Base-by-base conservation (phyloP, 2,113 vertebrate genomes). In the Montifringilla adamsi region DNA sequence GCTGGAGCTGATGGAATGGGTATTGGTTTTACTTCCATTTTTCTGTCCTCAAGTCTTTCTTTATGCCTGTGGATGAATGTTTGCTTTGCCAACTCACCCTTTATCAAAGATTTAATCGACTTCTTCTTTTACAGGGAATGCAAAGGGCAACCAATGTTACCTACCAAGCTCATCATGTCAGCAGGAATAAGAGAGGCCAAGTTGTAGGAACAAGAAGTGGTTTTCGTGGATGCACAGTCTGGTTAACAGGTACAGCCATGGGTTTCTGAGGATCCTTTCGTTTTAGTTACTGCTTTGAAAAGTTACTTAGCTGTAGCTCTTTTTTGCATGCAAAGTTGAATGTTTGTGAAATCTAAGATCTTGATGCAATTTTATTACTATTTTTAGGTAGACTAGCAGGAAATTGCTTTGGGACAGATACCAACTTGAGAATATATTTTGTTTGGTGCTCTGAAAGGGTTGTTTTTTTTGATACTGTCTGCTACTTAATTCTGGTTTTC, bases 131-230 rank as follows among this genome's bases (percentile, higher is more conserved):
- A 49, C 87, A 99, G 99, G 99, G 99, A 72, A 99, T 98, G 98
- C 99, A 99, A 93, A 98, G 99, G 93, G 99, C 99, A 33, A 99
- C 99, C 31, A 99, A 99, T 47, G 99, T 99, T 89, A 99, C 99
- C 62, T 99, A 99, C 94, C 99, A 99, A 97, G 99, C 99, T 52
- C 99, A 99, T 93, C 99, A 99, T 59, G 99, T 99, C 79, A 99
- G 99, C 97, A 97, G 99, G 92, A 99, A 99, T 97, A 99, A 99
- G 97, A 98, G 99, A 46, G 99, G 99, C 9, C 99, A 99, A 85
- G 99, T 99, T 66, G 98, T 99, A 35, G 99, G 99, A 59, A 99
- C 99, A 63, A 98, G 99, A 98, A 98, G 99, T 81, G 99, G 99
- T 19, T 99, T 99, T 97, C 98, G 99, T 56, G 99, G 99, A 47